A percentile compares a stretch with the other conserved stretches of the same genome.
Evolutionary conservation across 2,888 invertebrate genomes (phyloP).

Genomic region (Baronia brevicornis): DNA sequence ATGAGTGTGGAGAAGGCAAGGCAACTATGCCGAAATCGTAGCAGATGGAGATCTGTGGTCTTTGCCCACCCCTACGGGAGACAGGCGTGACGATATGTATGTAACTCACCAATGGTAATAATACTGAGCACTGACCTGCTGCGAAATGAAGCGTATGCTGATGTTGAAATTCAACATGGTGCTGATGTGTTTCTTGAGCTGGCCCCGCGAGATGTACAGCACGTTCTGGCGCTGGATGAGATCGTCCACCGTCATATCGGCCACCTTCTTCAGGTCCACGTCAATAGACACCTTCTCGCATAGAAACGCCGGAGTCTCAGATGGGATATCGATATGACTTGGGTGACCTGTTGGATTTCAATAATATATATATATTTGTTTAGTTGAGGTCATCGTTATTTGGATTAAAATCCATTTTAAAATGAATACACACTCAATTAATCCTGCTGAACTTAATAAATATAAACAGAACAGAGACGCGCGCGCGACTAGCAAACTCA

Average conservation of each 20-base stretch:
- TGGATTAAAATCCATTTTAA: too few species aligned
- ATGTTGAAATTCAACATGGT: conserved; percentile 93
- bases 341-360: conserved; percentile 35
- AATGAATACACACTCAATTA: too few species aligned
- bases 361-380: background rate
- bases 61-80: too few species aligned
- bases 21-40: too few species aligned
- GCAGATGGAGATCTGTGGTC: too few species aligned
- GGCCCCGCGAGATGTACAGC: conserved; percentile 89
- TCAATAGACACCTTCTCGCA: conserved; percentile 94
- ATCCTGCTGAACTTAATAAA: too few species aligned
- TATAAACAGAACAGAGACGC: too few species aligned
- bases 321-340: conserved; percentile 66
- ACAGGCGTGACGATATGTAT: too few species aligned
- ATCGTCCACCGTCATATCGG: conserved; percentile 91
- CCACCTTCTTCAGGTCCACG: conserved; percentile 91
- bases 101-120: background rate
- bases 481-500: too few species aligned
- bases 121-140: conserved; percentile 78
- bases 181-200: conserved; percentile 92
- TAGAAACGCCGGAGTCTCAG: conserved; percentile 91
- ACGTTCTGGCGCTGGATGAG: conserved; percentile 88
- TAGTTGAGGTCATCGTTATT: too few species aligned
- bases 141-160: conserved; percentile 92
- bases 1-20: too few species aligned